Base-by-base conservation (phyloP, 2,888 invertebrate genomes). In the Nomada ferruginata region DNA sequence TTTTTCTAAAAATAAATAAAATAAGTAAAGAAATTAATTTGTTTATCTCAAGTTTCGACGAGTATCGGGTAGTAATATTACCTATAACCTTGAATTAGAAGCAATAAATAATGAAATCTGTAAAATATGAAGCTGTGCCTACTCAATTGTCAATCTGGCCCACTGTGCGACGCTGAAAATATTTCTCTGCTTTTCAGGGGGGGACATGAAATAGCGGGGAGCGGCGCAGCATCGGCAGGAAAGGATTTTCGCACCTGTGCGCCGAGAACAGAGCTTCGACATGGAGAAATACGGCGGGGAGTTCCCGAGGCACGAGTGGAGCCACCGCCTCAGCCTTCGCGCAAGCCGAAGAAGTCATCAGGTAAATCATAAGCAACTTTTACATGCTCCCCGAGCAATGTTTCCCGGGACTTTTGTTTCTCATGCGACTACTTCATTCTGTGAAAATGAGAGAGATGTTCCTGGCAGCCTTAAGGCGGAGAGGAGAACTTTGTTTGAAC, bases 321-420 rank as follows among this genome's bases (percentile, higher is more conserved):
- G 96, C 93, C 96, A 96, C 94, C 94, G 97, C 85, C 95, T 97
- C 85, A 97, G 97, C 85, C 94, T 97, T 69, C 95, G 97, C 83
- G 96, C 96, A 89, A 96, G 96, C 91, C 95, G 96, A 79, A 95
- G 96, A 61, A 95, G 94, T 77, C 95, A 95, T 86, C 95, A 95
- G 93, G 96, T 95, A 91, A 20, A 13, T 47, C 3, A 47, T 15
- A 47, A 47, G 15, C 1, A 47, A 47, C 47, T 47, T 47, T 13
- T 13, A 13, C 15, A 47, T 47, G 10, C 11, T 36, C 7, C 7
- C 36, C 36, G 36, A 7, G 36, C 50, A 15, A 50, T 11, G 50
- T 50, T 50, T 5, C 50, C 50, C 1, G 5, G 10, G 36, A 36
- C 36, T 36, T 7, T 36, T 36, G 36, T 36, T 36, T 36, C 36